Evolutionary conservation across 2,888 invertebrate genomes (phyloP).

Genomic region (Willowsia nigromaculata): DNA sequence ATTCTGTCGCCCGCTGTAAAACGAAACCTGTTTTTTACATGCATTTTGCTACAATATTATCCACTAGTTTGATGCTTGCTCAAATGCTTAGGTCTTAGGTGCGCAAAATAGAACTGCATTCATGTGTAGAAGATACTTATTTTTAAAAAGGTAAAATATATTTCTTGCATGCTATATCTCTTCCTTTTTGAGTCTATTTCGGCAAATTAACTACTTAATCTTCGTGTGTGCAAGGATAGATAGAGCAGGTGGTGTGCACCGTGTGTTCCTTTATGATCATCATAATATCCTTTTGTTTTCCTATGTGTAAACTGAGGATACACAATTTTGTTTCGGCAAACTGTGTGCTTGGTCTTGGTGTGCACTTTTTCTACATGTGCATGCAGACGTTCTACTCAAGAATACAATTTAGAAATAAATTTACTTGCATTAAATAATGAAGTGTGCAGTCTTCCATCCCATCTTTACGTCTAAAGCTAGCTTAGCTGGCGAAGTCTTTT

Average conservation of each 20-base stretch:
- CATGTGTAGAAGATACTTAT: too few relatives aligned
- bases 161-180: neutral
- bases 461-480: neutral
- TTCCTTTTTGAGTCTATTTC: slow-evolving; percentile 24
- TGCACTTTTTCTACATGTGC: too few relatives aligned
- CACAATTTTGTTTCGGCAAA: too few relatives aligned
- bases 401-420: too few relatives aligned
- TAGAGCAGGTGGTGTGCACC: neutral
- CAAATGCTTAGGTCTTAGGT: neutral
- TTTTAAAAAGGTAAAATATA: too few relatives aligned
- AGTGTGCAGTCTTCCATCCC: neutral
- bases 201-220: slow-evolving; percentile 52
- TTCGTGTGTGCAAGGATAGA: neutral
- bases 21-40: slow-evolving; percentile 15
- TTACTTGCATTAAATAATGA: neutral
- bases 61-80: too few relatives aligned
- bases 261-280: neutral
- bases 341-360: too few relatives aligned
- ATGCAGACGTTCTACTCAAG: neutral
- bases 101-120: neutral
- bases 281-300: neutral
- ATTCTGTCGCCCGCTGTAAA: slow-evolving; percentile 39
- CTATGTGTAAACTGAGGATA: neutral
- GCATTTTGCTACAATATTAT: neutral
- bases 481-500: neutral